Evolutionary conservation across 2,797 vertebrate genomes (phyloP), one percentile per base, ranked within the genome.

Genomic region (Urosaurus nigricauda): DNA sequence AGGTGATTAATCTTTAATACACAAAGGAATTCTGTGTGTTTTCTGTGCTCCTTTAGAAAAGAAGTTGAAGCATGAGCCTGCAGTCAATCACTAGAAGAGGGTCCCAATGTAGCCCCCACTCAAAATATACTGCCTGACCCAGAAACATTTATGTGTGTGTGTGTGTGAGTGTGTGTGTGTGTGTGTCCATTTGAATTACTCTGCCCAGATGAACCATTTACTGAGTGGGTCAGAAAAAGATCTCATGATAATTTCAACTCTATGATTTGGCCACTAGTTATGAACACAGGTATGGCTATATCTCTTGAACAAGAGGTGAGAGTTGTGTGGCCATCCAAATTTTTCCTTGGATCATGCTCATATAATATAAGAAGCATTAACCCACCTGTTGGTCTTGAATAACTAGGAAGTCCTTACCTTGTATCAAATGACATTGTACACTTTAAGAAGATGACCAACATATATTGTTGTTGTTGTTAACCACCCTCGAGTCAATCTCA

Each of bases 1-100:
- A 73, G 63, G 17, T 83, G 68, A 58, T 79, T 88, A 70, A 87
- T 78, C 35, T 70, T 87, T 84, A 92, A 84, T 70, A 75, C 71
- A 68, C 43, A 70, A 74, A 85, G 81, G 32, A 70, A 68, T 88
- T 71, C 43, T 86, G 35, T 87, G 58, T 81, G 32, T 74, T 81
- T 88, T 82, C 56, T 37, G 13, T 43, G 68, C 40, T 88, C 26
- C 16, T 53, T 26, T 17, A 74, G 68, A 88, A 74, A 47, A 56
- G 13, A 83, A 65, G 26, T 0, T 24, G 8, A 1, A 75, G 1
- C 74, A 32, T 13, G 43, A 11, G 29, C 13, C 1, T 81, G 17
- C 29, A 60, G 21, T 35, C 17, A 13, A 29, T 56, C 37, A 21
- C 19, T 32, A 21, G 53, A 56, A 26, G 37, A 40, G 37, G 17